Conservation (phyloP, 2,888 invertebrate genomes). For the Drosophila fulvimacula region DNA sequence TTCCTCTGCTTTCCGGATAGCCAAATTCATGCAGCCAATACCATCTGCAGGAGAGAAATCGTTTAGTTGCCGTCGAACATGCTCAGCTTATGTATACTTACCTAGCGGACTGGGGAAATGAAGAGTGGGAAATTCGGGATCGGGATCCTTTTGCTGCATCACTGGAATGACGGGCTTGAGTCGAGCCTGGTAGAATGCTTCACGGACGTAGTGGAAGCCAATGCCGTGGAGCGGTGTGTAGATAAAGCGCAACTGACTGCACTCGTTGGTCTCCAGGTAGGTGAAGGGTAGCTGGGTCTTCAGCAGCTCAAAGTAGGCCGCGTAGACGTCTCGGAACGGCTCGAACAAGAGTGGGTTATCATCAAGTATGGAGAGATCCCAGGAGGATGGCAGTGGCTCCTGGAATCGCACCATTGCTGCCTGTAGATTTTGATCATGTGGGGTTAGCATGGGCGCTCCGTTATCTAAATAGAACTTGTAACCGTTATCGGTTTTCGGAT, state of each 20-base stretch:
- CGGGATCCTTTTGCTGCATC: slow-evolving; percentile 91
- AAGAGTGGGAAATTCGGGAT: slow-evolving; percentile 99
- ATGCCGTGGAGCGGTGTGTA: slow-evolving; percentile 99
- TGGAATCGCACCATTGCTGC: slow-evolving; percentile 91
- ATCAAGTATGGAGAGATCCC: slow-evolving; percentile 88
- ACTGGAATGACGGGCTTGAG: slow-evolving; percentile 86
- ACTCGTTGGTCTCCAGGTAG: slow-evolving; percentile 86
- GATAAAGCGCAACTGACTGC: slow-evolving; percentile 88
- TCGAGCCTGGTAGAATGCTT: slow-evolving; percentile 91
- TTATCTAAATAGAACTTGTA: slow-evolving; percentile 98
- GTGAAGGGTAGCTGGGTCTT: slow-evolving; percentile 86
- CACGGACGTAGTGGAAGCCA: slow-evolving; percentile 91
- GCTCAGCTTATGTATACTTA: slow-evolving; percentile 14
- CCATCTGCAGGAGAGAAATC: slow-evolving; percentile 87
- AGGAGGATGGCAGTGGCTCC: slow-evolving; percentile 91
- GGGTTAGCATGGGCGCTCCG: slow-evolving; percentile 96
- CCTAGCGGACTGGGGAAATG: slow-evolving; percentile 97
- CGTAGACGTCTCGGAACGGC: slow-evolving; percentile 89
- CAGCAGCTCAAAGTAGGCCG: slow-evolving; percentile 89
- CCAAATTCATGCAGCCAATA: slow-evolving; percentile 90
- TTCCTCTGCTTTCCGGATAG: slow-evolving; percentile 91
- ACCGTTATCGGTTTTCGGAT: slow-evolving; percentile 97
- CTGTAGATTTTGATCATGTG: slow-evolving; percentile 95
- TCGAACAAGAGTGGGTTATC: slow-evolving; percentile 87
- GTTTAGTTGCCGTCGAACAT: not conserved